Evolutionary conservation across 2,797 vertebrate species (phyloP).

Genomic region (Potorous gilbertii): DNA sequence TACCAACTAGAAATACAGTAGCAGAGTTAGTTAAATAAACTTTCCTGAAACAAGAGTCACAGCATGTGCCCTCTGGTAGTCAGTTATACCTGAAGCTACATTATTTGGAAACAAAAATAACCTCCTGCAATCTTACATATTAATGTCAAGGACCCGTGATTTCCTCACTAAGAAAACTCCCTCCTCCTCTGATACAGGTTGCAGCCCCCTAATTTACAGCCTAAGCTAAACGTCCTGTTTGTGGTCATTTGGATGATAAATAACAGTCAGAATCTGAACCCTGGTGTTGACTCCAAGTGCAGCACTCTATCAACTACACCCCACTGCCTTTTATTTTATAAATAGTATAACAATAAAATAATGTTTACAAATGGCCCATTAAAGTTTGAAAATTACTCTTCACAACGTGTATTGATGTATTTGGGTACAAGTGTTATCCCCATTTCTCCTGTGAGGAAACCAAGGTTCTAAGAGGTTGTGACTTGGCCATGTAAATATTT

Average conservation of each 20-base stretch:
- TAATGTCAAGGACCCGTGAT: not conserved
- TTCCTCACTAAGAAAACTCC: not conserved
- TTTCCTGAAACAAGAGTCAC: not conserved
- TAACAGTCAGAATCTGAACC: not conserved
- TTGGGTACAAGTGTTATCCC: not conserved
- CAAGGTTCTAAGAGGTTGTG: not conserved
- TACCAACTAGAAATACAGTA: not conserved
- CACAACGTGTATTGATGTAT: too few species aligned
- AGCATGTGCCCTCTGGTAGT: not conserved
- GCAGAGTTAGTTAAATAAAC: not conserved
- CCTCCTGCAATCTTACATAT: not conserved
- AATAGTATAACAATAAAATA: too few species aligned
- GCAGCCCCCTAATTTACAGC: not conserved
- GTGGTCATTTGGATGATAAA: not conserved
- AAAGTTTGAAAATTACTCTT: too few species aligned
- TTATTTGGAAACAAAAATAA: not conserved
- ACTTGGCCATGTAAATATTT: not conserved
- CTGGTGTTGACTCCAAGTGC: too few species aligned
- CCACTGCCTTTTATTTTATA: too few species aligned
- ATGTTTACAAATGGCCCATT: too few species aligned
- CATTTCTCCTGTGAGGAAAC: not conserved
- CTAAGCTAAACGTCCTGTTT: not conserved
- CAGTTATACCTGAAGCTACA: not conserved
- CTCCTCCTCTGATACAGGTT: not conserved
- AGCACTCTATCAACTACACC: too few species aligned